Evolutionary conservation across 2,113 vertebrate species (phyloP).

Genomic region (Pavo muticus): DNA sequence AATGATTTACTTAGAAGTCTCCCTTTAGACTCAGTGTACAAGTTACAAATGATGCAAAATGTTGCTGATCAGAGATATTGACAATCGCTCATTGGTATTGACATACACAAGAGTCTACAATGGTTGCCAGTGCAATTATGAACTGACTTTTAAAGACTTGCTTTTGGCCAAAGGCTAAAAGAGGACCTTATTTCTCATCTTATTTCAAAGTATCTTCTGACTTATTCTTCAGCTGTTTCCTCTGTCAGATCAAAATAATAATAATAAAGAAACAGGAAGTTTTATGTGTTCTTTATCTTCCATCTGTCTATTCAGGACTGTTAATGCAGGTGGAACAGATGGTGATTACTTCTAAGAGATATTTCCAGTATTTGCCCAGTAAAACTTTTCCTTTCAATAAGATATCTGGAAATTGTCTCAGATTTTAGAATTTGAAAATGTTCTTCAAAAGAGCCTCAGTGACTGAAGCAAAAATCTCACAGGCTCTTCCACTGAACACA

Average conservation of each 20-base stretch:
- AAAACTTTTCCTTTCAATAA: background rate
- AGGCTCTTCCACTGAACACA: background rate
- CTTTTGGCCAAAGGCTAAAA: slow-evolving; percentile 39
- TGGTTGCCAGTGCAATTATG: slow-evolving; percentile 54
- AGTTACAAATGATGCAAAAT: slow-evolving; percentile 76
- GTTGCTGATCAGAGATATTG: slow-evolving; percentile 72
- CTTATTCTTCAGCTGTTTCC: background rate
- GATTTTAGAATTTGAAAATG: background rate
- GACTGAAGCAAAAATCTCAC: background rate
- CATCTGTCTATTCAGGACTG: background rate
- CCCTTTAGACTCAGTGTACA: slow-evolving; percentile 55
- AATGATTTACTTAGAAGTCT: slow-evolving; percentile 73
- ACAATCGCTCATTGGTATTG: slow-evolving; percentile 73
- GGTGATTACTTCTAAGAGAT: background rate
- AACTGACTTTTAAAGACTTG: slow-evolving; percentile 58
- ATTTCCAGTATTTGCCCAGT: background rate
- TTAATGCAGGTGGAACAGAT: background rate
- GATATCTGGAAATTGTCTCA: background rate
- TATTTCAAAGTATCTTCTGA: background rate
- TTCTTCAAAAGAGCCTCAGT: background rate
- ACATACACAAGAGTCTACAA: slow-evolving; percentile 36
- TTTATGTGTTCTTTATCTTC: background rate
- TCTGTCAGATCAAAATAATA: background rate
- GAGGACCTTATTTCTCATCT: background rate
- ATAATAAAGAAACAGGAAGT: background rate